phyloP scores from a whole-genome alignment of 2,113 vertebrate genomes.

The Oreotragus oreotragus region DNA sequence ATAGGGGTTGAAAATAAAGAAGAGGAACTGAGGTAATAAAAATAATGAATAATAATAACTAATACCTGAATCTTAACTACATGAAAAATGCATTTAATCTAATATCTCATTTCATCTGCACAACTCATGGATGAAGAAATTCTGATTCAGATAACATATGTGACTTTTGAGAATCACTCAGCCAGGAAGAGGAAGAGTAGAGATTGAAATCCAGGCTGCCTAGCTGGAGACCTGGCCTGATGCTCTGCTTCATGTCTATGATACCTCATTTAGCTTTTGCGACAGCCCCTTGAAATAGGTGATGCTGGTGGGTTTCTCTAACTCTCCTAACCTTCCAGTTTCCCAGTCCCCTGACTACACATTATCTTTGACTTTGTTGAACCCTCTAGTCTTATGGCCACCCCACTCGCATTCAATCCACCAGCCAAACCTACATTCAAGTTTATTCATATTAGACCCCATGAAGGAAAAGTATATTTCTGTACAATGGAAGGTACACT shows the following conservation, averaged over 20 bases:
- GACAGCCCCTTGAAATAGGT: neutral
- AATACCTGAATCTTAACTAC: neutral
- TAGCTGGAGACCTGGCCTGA: neutral
- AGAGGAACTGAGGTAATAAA: neutral
- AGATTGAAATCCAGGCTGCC: neutral
- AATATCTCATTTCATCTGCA: neutral
- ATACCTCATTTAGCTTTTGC: neutral
- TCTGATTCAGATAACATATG: neutral
- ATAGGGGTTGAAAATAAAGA: neutral
- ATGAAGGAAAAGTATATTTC: neutral
- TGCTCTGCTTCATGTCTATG: rapidly evolving
- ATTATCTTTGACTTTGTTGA: neutral
- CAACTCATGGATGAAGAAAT: neutral
- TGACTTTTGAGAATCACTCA: neutral
- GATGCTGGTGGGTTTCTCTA: neutral
- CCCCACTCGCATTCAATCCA: neutral
- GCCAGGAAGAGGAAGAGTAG: neutral
- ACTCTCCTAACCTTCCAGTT: neutral
- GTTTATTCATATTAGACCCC: neutral
- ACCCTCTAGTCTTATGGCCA: neutral
- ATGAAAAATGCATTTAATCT: neutral
- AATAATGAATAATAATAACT: neutral
- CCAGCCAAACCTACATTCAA: neutral
- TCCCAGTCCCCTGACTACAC: neutral
- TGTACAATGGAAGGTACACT: neutral